Conservation (phyloP, 2,797 vertebrate species). For the Alfaro cultratus region DNA sequence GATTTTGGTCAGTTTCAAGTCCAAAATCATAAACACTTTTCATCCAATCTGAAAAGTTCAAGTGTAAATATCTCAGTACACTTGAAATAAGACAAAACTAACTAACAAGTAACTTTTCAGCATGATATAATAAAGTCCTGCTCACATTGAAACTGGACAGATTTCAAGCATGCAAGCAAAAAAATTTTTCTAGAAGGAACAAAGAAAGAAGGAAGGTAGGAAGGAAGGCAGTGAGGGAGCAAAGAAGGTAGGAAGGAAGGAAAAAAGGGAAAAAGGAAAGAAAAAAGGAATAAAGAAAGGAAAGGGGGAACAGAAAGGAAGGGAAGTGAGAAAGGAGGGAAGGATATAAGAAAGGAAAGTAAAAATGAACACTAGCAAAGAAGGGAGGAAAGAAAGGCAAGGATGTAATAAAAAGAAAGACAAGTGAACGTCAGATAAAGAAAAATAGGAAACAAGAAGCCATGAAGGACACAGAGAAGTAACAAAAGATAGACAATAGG, state of each 20-base stretch:
- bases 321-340: neutral
- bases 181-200: neutral
- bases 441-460: neutral
- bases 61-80: no score
- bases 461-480: no score
- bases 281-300: no score
- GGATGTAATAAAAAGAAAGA: neutral
- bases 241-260: no score
- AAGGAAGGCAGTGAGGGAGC: neutral
- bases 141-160: conserved; percentile 48
- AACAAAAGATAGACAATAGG: no score
- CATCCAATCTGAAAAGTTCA: no score
- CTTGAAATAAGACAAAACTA: no score
- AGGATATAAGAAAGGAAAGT: neutral
- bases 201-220: neutral
- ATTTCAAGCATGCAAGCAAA: neutral
- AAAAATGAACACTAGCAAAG: neutral
- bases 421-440: neutral
- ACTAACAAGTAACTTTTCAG: no score
- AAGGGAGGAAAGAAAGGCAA: neutral
- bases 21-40: no score
- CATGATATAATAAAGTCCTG: conserved; percentile 48
- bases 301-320: no score
- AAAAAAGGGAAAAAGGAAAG: no score
- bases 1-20: no score